Percentiles rank a stretch among this genome's conserved stretches.
Evolutionary conservation across 2,888 invertebrate species (phyloP).

Genomic region (Corbicula japonica): DNA sequence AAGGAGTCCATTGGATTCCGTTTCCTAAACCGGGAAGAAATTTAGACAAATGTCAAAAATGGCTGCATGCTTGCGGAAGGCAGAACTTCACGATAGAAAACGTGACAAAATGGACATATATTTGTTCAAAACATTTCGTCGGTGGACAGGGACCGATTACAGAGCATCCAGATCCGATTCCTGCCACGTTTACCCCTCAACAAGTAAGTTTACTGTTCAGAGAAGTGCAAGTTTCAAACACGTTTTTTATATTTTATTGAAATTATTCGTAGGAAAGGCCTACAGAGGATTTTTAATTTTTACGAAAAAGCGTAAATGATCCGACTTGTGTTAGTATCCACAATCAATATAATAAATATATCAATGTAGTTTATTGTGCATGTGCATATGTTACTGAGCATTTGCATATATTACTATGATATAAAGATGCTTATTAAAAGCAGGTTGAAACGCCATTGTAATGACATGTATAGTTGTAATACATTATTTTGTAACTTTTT

Average conservation of each 20-base stretch:
- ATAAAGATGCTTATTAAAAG: neutral
- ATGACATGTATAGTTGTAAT: too few species aligned
- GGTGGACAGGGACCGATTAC: constrained; percentile 28
- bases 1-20: constrained; percentile 32
- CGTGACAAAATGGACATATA: constrained; percentile 36
- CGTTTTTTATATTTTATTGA: neutral
- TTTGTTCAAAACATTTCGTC: constrained; percentile 42
- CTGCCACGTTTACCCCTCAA: constrained; percentile 15
- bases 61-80: constrained; percentile 24
- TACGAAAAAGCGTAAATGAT: neutral
- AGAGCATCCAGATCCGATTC: constrained; percentile 34
- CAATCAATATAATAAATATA: neutral
- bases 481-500: neutral
- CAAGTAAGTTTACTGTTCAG: constrained; percentile 1
- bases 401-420: neutral
- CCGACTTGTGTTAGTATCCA: neutral
- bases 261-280: neutral
- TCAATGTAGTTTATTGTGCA: neutral
- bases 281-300: neutral
- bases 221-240: too few species aligned
- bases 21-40: constrained; percentile 29
- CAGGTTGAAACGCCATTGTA: neutral
- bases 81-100: constrained; percentile 21
- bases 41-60: constrained; percentile 12
- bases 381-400: neutral